Conservation (phyloP, 1,140 invertebrate species). For the Drosophila watanabei region DNA sequence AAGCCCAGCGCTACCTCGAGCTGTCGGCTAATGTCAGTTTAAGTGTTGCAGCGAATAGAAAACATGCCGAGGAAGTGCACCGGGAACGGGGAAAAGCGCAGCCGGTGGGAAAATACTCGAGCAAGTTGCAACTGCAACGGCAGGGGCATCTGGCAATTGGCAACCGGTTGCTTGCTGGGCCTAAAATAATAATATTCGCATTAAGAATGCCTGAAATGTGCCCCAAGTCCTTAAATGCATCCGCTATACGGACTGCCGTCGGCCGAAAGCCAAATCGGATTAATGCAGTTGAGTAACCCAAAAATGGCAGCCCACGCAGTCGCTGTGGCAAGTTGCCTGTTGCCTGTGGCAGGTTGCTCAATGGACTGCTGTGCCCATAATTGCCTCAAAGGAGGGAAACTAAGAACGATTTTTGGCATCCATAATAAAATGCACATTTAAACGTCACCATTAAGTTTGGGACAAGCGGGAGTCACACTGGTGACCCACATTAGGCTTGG, state of each 20-base stretch:
- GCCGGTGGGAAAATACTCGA: conserved; percentile 52
- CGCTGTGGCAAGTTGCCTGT: conserved; percentile 9
- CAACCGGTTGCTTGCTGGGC: conserved; percentile 31
- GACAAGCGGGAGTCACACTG: conserved; percentile 2
- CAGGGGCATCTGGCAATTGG: conserved; percentile 40
- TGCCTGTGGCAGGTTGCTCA: conserved; percentile 17
- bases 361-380: conserved; percentile 27
- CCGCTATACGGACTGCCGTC: conserved; percentile 30
- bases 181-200: conserved; percentile 46
- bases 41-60: conserved; percentile 74
- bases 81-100: conserved; percentile 31
- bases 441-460: neutral
- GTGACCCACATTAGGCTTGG: conserved; percentile 3
- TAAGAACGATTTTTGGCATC: conserved; percentile 31
- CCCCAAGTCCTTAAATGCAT: conserved; percentile 70
- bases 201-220: conserved; percentile 70
- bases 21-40: conserved; percentile 76
- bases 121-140: neutral
- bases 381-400: neutral
- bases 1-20: conserved; percentile 49
- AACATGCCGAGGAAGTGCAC: conserved; percentile 45
- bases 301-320: conserved; percentile 63
- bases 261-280: conserved; percentile 45
- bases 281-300: conserved; percentile 42
- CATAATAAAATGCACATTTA: conserved; percentile 17